A percentile compares a stretch with the other conserved stretches of the same genome.
Conservation (phyloP, 2,797 vertebrate genomes). For the Pipistrellus kuhlii region DNA sequence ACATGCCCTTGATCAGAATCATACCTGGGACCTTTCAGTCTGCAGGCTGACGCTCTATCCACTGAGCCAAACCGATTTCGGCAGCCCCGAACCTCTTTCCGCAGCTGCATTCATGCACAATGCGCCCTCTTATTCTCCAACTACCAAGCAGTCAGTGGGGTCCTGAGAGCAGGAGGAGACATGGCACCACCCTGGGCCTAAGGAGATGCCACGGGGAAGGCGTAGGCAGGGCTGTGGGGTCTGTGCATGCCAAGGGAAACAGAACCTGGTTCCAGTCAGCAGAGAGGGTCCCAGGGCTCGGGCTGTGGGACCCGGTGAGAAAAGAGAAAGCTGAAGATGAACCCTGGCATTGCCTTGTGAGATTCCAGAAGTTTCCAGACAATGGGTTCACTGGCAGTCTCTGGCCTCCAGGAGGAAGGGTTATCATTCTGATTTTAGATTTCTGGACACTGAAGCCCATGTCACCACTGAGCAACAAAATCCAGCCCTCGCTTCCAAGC, state of each 20-base stretch:
- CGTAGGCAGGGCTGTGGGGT: not conserved
- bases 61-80: no score
- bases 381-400: not conserved
- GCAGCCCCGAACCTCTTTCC: not conserved
- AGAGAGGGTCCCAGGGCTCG: not conserved
- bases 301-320: not conserved
- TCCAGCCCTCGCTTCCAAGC: not conserved
- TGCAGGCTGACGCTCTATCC: no score
- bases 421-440: not conserved
- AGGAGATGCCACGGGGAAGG: not conserved
- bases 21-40: no score
- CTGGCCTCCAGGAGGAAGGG: not conserved
- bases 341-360: not conserved
- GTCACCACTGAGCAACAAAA: not conserved
- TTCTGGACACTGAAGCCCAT: not conserved
- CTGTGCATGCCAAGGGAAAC: not conserved
- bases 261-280: not conserved
- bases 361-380: not conserved
- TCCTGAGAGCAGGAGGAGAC: not conserved
- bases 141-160: not conserved
- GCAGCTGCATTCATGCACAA: not conserved
- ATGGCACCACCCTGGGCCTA: fast-evolving
- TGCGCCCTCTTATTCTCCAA: not conserved
- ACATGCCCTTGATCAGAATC: no score
- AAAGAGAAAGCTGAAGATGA: not conserved